These are phyloP conservation scores for Penelope pileata DNA, from an alignment of 2,113 vertebrate species.

Conservation along the genomic window DNA sequence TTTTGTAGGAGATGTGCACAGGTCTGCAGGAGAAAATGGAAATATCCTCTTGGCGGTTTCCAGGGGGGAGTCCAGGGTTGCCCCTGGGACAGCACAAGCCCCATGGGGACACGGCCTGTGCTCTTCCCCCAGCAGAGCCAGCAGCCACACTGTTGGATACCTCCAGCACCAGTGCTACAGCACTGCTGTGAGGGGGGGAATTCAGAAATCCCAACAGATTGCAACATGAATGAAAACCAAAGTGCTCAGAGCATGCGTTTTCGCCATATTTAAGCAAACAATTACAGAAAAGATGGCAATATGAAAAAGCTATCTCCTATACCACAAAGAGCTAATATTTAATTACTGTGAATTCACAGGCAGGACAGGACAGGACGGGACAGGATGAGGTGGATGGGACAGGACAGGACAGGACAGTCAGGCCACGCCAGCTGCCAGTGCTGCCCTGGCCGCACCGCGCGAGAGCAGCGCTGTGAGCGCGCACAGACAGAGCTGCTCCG, in stretches of 20 bases:
- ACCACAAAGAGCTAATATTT: background rate
- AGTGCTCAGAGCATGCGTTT: background rate
- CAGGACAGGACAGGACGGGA: no score
- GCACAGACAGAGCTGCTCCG: background rate
- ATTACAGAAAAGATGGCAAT: background rate
- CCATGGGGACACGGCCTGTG: no score
- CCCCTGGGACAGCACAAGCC: no score
- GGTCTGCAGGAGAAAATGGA: no score
- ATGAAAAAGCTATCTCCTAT: background rate
- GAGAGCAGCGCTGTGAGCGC: accelerated
- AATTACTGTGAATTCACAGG: background rate
- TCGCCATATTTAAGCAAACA: background rate
- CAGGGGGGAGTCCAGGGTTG: no score
- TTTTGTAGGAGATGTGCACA: no score
- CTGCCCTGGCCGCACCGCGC: background rate
- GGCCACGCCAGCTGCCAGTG: background rate
- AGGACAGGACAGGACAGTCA: background rate
- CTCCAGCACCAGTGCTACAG: no score
- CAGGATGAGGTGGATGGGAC: no score
- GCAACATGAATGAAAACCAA: background rate
- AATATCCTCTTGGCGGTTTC: no score
- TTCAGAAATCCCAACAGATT: background rate
- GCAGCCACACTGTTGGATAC: no score
- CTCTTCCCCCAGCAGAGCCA: no score
- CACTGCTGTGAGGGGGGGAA: no score